Conservation (phyloP, 2,113 vertebrate species). For the Motacilla tschutschensis region DNA sequence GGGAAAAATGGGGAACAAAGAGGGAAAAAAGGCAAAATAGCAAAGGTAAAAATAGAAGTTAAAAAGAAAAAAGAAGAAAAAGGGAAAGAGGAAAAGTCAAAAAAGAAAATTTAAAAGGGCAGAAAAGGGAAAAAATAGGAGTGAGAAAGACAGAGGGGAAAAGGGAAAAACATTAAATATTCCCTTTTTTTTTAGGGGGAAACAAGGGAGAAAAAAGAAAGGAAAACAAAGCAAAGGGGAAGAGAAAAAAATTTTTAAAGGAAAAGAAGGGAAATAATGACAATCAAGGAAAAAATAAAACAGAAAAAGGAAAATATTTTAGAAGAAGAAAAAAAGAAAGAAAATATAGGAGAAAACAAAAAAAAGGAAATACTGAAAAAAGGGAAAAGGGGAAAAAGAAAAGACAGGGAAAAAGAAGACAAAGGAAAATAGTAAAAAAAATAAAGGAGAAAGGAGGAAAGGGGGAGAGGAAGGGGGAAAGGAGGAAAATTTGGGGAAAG, state of each 20-base stretch:
- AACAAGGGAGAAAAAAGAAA: accelerated
- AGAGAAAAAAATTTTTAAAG: background rate
- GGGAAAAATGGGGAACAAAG: accelerated
- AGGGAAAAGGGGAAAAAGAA: accelerated
- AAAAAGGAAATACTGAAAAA: accelerated
- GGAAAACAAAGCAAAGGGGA: accelerated
- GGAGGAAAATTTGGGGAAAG: background rate
- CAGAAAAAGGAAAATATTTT: background rate
- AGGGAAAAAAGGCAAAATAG: accelerated
- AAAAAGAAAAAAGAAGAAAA: accelerated
- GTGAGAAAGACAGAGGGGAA: background rate
- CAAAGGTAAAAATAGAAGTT: too few relatives aligned
- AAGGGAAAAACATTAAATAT: background rate
- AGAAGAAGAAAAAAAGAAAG: background rate
- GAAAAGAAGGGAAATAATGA: background rate
- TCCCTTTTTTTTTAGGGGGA: accelerated
- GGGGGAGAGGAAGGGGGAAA: accelerated
- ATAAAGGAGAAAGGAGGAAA: background rate
- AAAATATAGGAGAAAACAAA: too few relatives aligned
- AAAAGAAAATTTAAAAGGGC: background rate
- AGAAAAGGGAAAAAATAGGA: background rate
- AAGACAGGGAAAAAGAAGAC: accelerated
- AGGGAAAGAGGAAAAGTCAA: accelerated
- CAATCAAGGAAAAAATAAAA: background rate
- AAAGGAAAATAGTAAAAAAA: background rate